Conservation (phyloP, 2,797 vertebrate species). For the Numenius phaeopus region DNA sequence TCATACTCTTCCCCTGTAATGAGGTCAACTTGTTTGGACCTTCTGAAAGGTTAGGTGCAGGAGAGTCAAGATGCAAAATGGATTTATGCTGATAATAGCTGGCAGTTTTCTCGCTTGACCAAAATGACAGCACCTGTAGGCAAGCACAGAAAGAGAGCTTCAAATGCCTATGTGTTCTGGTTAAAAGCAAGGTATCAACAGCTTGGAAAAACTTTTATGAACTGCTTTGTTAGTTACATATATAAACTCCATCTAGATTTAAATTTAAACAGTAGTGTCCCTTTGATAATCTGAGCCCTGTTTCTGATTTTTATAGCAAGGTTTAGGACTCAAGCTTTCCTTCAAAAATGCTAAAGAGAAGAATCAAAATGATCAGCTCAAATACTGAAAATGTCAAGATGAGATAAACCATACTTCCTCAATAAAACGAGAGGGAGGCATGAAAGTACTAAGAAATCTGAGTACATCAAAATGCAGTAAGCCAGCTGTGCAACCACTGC, state of each 20-base stretch:
- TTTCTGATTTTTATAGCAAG: not conserved
- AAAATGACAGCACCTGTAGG: not conserved
- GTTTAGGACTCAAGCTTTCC: not conserved
- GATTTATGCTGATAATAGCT: slow-evolving; percentile 7
- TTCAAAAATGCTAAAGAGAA: not conserved
- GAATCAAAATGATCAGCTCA: not conserved
- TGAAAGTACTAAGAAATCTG: not conserved
- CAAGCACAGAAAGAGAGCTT: not conserved
- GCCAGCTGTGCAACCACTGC: not conserved
- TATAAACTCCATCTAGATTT: not conserved
- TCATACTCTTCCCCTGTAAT: not conserved
- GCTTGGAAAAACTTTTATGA: not conserved
- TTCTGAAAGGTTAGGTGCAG: slow-evolving; percentile 11
- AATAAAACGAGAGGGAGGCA: not conserved
- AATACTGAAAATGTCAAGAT: not conserved
- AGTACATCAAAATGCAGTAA: not conserved
- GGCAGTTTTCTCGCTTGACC: not conserved
- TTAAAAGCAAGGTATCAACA: not conserved
- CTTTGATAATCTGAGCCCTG: not conserved
- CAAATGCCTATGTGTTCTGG: not conserved
- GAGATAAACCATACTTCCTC: not conserved
- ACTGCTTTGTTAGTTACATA: not conserved
- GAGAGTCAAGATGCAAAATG: not conserved
- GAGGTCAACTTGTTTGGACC: not conserved
- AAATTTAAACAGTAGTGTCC: not conserved